Conservation (phyloP, 2,797 vertebrate species). For the Naso thynnoides region DNA sequence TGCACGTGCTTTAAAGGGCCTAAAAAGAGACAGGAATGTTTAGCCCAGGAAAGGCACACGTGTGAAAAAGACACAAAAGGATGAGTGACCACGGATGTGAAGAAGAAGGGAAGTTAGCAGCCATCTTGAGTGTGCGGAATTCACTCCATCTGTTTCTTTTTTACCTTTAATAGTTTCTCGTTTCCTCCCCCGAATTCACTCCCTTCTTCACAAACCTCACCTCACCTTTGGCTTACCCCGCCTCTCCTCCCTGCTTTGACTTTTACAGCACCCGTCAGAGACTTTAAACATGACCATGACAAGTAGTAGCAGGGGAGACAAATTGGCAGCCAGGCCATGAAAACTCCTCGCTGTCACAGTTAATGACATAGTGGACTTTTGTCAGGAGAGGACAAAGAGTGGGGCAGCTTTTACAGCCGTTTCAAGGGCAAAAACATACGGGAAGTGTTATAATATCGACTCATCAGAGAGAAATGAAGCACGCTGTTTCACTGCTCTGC, state of each 20-base stretch:
- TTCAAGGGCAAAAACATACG: constrained; percentile 48
- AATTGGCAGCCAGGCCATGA: constrained; percentile 44
- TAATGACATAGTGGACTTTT: constrained; percentile 47
- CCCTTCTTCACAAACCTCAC: constrained; percentile 15
- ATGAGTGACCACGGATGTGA: constrained; percentile 14
- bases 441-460: constrained; percentile 61
- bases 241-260: constrained; percentile 28
- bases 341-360: constrained; percentile 35
- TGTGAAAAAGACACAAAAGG: constrained; percentile 42
- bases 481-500: constrained; percentile 42
- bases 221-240: constrained; percentile 59
- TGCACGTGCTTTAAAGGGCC: constrained; percentile 69
- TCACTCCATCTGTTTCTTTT: constrained; percentile 40
- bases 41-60: constrained; percentile 42
- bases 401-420: constrained; percentile 35
- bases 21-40: constrained; percentile 68
- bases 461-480: constrained; percentile 57
- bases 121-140: not conserved
- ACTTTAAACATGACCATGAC: constrained; percentile 47
- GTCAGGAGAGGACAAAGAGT: constrained; percentile 36
- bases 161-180: not conserved
- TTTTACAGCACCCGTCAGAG: constrained; percentile 54
- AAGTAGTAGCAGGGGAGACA: constrained; percentile 42
- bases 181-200: constrained; percentile 12
- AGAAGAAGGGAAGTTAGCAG: not conserved